Percentiles rank a stretch among this genome's conserved stretches.
Conservation (phyloP, 2,888 invertebrate species). For the Lydus trimaculatus region DNA sequence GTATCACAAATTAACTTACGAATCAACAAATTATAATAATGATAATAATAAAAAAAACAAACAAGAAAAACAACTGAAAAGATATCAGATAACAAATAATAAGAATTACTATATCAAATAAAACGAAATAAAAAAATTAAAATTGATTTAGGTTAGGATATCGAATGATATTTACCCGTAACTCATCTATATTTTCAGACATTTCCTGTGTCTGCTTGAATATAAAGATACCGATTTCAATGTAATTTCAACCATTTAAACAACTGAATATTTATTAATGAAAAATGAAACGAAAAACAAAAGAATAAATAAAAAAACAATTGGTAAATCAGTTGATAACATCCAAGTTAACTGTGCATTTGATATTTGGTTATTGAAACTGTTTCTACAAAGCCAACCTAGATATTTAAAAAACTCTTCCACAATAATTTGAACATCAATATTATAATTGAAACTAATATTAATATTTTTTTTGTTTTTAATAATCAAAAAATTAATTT, state of each 20-base stretch:
- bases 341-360: slow-evolving; percentile 27
- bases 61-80: neutral
- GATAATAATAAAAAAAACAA: no score
- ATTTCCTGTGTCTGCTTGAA: slow-evolving; percentile 51
- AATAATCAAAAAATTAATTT: no score
- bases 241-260: slow-evolving; percentile 43
- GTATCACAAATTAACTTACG: neutral
- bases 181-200: slow-evolving; percentile 59
- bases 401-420: neutral
- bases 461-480: no score
- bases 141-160: slow-evolving; percentile 8
- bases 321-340: neutral
- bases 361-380: slow-evolving; percentile 17
- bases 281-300: no score
- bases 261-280: slow-evolving; percentile 20
- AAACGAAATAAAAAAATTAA: slow-evolving; percentile 14
- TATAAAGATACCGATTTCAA: slow-evolving; percentile 35
- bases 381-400: slow-evolving; percentile 19
- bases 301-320: slow-evolving; percentile 1
- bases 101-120: neutral
- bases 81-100: neutral
- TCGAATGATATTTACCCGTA: slow-evolving; percentile 51
- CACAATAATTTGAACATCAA: neutral
- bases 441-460: no score
- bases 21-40: no score